Percentiles rank a stretch among this genome's conserved stretches.
Evolutionary conservation across 2,797 vertebrate species (phyloP).

Genomic region (Picus viridis): DNA sequence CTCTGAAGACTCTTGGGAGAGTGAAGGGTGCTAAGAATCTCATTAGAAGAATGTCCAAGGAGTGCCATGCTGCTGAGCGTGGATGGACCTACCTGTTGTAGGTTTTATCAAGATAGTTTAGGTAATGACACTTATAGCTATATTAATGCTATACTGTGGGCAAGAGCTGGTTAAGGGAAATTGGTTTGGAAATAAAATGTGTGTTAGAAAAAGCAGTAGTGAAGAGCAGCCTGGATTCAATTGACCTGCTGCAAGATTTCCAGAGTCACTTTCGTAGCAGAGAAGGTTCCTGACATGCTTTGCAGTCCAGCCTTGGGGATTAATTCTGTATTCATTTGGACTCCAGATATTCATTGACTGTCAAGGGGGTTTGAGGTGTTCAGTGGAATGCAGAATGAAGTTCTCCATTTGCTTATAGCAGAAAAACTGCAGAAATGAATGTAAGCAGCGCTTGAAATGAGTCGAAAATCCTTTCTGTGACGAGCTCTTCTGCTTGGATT

Average conservation of each 20-base stretch:
- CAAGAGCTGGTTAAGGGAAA: background rate
- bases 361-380: slow-evolving; percentile 24
- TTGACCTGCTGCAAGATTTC: slow-evolving; percentile 7
- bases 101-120: background rate
- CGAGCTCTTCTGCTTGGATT: slow-evolving; percentile 35
- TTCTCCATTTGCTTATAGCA: slow-evolving; percentile 12
- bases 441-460: slow-evolving; percentile 15
- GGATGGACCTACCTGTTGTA: background rate
- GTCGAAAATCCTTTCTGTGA: background rate
- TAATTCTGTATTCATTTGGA: slow-evolving; percentile 34
- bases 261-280: background rate
- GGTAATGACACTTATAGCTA: background rate
- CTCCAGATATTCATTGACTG: slow-evolving; percentile 1
- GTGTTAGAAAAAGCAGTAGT: background rate
- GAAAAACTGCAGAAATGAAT: slow-evolving; percentile 52
- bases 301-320: slow-evolving; percentile 24
- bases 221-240: slow-evolving; percentile 20
- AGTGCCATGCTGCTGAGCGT: background rate
- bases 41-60: slow-evolving; percentile 14
- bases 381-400: slow-evolving; percentile 17
- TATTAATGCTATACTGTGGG: background rate
- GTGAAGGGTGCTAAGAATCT: slow-evolving; percentile 15
- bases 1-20: background rate
- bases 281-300: slow-evolving; percentile 18
- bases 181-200: background rate